Percentiles rank a stretch among this genome's conserved stretches.
phyloP scores from a whole-genome alignment of 2,113 vertebrate species.

The Bucco capensis region DNA sequence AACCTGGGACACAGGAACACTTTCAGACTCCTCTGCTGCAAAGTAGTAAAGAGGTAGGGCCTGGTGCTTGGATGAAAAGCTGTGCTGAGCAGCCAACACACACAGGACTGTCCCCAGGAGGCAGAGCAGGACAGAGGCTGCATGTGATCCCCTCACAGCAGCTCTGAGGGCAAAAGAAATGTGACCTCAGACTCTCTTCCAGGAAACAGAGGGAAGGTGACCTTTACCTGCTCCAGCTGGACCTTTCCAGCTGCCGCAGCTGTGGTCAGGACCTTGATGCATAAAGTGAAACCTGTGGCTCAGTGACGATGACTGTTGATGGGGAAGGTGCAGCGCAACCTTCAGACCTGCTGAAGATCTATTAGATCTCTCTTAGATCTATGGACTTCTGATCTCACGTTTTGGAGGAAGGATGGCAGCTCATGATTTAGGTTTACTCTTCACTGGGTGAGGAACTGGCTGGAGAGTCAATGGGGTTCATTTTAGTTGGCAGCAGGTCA shows the following conservation, averaged over 20 bases:
- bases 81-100: background rate
- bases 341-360: background rate
- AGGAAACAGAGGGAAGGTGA: background rate
- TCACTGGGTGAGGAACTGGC: too few relatives aligned
- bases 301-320: background rate
- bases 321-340: background rate
- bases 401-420: background rate
- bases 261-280: background rate
- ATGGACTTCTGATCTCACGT: background rate
- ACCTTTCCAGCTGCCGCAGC: background rate
- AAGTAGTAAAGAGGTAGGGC: background rate
- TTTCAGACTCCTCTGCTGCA: background rate
- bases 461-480: too few relatives aligned
- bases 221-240: background rate
- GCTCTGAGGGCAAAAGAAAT: background rate
- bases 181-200: background rate
- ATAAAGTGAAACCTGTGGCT: background rate
- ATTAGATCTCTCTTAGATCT: background rate
- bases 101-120: background rate
- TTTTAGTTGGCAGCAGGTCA: too few relatives aligned
- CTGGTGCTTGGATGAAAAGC: background rate
- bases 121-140: background rate
- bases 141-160: background rate
- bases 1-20: rapidly evolving
- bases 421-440: too few relatives aligned